Base-by-base conservation (phyloP, 1,140 invertebrate species). In the Panonychus citri region DNA sequence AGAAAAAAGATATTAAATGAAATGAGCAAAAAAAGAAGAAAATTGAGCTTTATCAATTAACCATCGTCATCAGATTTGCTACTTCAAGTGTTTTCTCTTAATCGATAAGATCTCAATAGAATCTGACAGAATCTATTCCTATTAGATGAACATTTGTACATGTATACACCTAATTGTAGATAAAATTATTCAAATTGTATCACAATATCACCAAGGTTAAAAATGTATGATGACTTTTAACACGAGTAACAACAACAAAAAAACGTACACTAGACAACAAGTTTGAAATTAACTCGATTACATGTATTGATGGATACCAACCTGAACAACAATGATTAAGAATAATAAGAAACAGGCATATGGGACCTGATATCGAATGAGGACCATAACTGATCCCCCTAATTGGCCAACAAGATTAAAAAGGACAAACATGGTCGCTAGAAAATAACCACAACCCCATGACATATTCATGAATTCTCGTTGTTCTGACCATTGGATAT, bases 401-500 rank as follows among this genome's bases (percentile, higher is more conserved):
- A 99, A 70, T 72, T 99, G 95, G 4, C 91, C 93, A 57, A 96
- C 57, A 61, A 99, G 76, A 76, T 99, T 99, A 62, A 91, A 70
- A 27, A 95, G 69, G 26, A 90, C 87, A 70, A 95, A 93, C n/a
- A 90, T 55, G 17, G 85, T 86, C 4, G 86, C 87, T 42, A 96
- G 67, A 66, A 95, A 82, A 66, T 79, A 83, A 3, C 94, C 94
- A 74, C 91, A 96, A n/a, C 81, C 79, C 94, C 94, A 99, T 3
- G 87, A 88, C 70, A 86, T 81, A 67, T 94, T 81, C 87, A 97
- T 96, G 66, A 97, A 99, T 66, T 97, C 89, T 34, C 89, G 75
- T 68, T 99, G 95, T 66, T 97, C 90, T 34, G 79, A 78, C 94
- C 95, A 99, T 71, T 99, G 95, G 64, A 87, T 82, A 81, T 87